A percentile compares a stretch with the other conserved stretches of the same genome.
Evolutionary conservation across 2,797 vertebrate genomes (phyloP).

Genomic region (Nyctibius grandis): DNA sequence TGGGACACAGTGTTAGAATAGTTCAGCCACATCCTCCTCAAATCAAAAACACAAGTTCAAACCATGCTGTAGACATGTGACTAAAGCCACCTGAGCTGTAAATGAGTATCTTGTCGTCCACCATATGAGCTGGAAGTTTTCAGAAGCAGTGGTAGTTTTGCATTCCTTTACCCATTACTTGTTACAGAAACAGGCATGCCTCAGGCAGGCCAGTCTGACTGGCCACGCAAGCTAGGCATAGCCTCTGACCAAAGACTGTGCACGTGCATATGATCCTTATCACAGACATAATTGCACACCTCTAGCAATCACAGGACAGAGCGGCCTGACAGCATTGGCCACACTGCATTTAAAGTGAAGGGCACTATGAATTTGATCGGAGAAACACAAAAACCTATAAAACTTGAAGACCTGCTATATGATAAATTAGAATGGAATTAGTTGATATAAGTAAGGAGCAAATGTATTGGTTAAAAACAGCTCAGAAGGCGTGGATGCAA

Average conservation of each 20-base stretch:
- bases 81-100: neutral
- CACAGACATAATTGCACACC: neutral
- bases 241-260: neutral
- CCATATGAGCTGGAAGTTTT: fast-evolving
- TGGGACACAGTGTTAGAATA: neutral
- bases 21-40: neutral
- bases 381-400: neutral
- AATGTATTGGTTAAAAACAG: neutral
- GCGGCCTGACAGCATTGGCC: neutral
- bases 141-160: neutral
- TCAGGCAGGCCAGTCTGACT: neutral
- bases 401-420: neutral
- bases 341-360: neutral
- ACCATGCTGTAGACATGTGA: neutral
- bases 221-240: neutral
- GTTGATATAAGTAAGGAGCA: neutral
- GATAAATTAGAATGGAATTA: neutral
- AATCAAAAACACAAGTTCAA: neutral
- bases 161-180: neutral
- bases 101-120: neutral
- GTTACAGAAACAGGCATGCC: neutral
- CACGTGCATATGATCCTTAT: fast-evolving
- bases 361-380: neutral
- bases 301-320: neutral
- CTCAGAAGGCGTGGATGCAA: neutral